phyloP scores from a whole-genome alignment of 2,797 vertebrate genomes.

The Centroberyx gerrardi region DNA sequence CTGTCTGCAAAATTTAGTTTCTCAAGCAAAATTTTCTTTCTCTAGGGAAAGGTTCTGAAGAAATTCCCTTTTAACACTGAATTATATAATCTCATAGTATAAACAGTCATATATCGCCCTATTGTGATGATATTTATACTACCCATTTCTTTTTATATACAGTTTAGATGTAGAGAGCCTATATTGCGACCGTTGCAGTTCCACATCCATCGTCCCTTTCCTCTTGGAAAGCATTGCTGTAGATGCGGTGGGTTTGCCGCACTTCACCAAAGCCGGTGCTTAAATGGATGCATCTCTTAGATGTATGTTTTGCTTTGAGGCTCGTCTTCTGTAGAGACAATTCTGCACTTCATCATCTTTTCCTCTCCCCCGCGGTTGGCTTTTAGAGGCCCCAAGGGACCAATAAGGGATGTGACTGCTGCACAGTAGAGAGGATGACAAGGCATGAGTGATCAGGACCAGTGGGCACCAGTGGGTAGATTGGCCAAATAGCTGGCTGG shows the following conservation, averaged over 20 bases:
- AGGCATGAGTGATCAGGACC: conserved; percentile 53
- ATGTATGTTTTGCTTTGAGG: conserved; percentile 47
- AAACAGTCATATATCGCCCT: no score
- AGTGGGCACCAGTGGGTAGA: conserved; percentile 28
- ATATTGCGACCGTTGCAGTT: no score
- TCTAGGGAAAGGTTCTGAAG: no score
- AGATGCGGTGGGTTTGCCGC: not conserved
- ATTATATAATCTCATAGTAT: no score
- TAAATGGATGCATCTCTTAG: conserved; percentile 38
- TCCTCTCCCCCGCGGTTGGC: conserved; percentile 19
- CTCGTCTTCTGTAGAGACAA: conserved; percentile 31
- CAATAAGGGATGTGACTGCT: conserved; percentile 49
- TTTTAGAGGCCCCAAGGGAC: conserved; percentile 57
- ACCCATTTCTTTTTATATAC: no score
- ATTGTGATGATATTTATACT: no score
- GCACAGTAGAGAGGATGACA: conserved; percentile 38
- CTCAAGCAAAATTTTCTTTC: no score
- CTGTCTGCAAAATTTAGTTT: no score
- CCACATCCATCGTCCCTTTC: not conserved
- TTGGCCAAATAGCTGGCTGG: conserved; percentile 34
- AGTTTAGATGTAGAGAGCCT: no score
- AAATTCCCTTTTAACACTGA: no score
- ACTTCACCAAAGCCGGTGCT: conserved; percentile 23
- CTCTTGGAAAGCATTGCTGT: not conserved
- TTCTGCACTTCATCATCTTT: conserved; percentile 46